Evolutionary conservation across 2,113 vertebrate genomes (phyloP), one percentile per base, ranked within the genome.

Genomic region (Heliornis fulica): DNA sequence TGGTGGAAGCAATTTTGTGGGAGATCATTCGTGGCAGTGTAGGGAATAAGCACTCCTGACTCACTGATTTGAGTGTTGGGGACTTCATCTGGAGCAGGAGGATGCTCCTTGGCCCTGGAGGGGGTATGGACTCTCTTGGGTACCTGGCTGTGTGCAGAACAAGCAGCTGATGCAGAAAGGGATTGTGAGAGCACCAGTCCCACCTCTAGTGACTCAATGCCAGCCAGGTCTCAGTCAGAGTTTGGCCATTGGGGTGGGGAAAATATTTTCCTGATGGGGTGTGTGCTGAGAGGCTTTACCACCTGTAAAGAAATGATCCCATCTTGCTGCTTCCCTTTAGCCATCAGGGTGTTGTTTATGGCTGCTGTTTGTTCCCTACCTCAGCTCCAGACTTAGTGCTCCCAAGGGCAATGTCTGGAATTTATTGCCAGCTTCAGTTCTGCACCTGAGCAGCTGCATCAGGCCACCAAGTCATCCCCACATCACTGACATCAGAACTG

Each of bases 51-150:
- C 34, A 86, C 31, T 26, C 23, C 3, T 43, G 17, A 48, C 48
- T 90, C 18, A 0, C 11, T 83, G n/a, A n/a, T 59, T 36, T 8
- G 18, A 10, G n/a, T 23, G 41, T 45, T 31, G 48, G 46, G 41
- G 28, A 31, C 4, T 1, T 14, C 4, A 10, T n/a, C 22, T 28
- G 56, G 21, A 11, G 40, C 5, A 2, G 32, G 43, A 60, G 15
- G 15, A 23, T 46, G 40, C 18, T 40, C 31, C 41, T 48, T 17
- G 32, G n/a, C 5, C 15, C 6, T 8, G 28, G 25, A 34, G 14
- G 12, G 46, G 46, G 2, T 28, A 12, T 5, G 4, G 38, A 48
- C 7, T 19, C 1, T 0, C 32, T 4, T 78, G 48, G 23, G 12
- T 22, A 25, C 9, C 21, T 32, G 66, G 11, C 61, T 64, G 41